Evolutionary conservation across 1,140 invertebrate genomes (phyloP).

Genomic region (Cepaea nemoralis): DNA sequence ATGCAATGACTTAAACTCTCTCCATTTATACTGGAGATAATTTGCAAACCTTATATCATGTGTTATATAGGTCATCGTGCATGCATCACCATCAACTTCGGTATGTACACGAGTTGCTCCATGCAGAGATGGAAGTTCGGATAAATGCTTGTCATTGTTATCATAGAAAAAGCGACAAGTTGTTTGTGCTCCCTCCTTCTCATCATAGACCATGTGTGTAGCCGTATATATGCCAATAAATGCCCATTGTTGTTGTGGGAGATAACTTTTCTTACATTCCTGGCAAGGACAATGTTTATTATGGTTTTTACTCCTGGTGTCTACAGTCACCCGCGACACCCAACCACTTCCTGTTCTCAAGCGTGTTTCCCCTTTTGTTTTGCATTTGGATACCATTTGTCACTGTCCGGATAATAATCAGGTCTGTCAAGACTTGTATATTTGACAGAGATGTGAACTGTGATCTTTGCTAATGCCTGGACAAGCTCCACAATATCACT

Average conservation of each 20-base stretch:
- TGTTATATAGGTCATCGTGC: background rate
- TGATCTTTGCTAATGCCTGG: background rate
- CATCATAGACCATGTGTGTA: background rate
- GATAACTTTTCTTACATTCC: background rate
- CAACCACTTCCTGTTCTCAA: background rate
- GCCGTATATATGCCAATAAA: background rate
- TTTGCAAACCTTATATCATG: background rate
- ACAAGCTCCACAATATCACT: background rate
- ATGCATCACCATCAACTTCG: background rate
- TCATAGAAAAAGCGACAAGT: background rate
- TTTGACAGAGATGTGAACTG: background rate
- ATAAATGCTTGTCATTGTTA: background rate
- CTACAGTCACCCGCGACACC: background rate
- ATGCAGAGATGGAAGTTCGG: background rate
- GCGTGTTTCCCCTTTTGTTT: background rate
- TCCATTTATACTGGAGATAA: background rate
- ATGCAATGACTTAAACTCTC: background rate
- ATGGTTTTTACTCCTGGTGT: background rate
- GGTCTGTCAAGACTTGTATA: background rate
- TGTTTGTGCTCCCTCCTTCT: background rate
- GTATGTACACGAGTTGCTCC: background rate
- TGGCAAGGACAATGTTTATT: background rate
- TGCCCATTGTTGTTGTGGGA: background rate
- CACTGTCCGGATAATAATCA: background rate
- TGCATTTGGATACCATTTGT: background rate